phyloP scores from a whole-genome alignment of 2,797 vertebrate genomes.

The Galagoides demidoff region DNA sequence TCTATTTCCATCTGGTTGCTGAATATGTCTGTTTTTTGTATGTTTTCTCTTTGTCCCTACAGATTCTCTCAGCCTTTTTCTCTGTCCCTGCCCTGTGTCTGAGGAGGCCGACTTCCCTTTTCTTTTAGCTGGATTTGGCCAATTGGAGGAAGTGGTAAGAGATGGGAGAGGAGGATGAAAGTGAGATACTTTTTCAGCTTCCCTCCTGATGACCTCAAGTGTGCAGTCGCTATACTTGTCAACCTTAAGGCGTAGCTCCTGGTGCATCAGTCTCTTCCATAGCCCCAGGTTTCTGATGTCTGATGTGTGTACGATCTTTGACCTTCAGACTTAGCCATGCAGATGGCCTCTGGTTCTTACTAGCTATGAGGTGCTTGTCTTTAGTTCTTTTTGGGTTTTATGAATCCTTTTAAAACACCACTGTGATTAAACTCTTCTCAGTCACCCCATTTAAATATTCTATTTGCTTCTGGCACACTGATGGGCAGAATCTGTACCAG shows the following conservation, averaged over 20 bases:
- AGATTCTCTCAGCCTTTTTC: not conserved
- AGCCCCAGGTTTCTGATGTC: not conserved
- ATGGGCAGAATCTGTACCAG: not conserved
- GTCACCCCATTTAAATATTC: not conserved
- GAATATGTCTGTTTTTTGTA: not conserved
- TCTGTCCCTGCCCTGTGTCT: not conserved
- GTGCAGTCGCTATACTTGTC: not conserved
- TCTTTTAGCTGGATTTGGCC: not conserved
- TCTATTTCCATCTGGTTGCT: not conserved
- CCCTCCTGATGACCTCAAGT: not conserved
- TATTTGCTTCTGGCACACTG: not conserved
- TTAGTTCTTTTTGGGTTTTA: not conserved
- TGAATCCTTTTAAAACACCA: not conserved
- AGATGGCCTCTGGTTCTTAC: not conserved
- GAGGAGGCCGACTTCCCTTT: not conserved
- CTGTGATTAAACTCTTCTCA: not conserved
- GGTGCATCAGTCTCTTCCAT: rapidly evolving
- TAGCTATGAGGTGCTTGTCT: not conserved
- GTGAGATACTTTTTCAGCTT: not conserved
- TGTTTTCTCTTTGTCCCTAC: not conserved
- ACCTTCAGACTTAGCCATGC: not conserved
- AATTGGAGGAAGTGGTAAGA: not conserved
- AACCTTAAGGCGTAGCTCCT: not conserved
- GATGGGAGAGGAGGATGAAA: not conserved
- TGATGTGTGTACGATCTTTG: rapidly evolving